Evolutionary conservation across 2,888 invertebrate genomes (phyloP).

Genomic region (Lydus trimaculatus): DNA sequence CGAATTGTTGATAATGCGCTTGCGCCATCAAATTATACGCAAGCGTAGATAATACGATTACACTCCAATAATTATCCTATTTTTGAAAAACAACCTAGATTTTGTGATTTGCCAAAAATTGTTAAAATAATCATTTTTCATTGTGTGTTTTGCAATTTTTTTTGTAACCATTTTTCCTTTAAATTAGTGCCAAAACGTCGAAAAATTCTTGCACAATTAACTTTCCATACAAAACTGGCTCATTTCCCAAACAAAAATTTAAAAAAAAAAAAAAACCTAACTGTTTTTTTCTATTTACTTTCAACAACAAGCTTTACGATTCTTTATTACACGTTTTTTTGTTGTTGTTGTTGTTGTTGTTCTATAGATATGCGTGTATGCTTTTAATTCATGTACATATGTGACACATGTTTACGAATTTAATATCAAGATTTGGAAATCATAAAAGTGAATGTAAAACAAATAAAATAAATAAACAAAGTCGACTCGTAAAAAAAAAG

Average conservation of each 20-base stretch:
- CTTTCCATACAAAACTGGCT: background rate
- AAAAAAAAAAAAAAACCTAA: too few relatives aligned
- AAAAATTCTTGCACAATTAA: background rate
- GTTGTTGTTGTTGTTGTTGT: background rate
- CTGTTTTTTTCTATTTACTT: too few relatives aligned
- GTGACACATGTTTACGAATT: conserved; percentile 34
- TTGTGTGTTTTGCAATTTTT: too few relatives aligned
- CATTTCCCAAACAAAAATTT: background rate
- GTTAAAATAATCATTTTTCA: too few relatives aligned
- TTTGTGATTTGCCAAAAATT: too few relatives aligned
- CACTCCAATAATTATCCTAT: too few relatives aligned
- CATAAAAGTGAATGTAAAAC: conserved; percentile 6
- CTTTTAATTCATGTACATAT: background rate
- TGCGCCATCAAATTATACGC: too few relatives aligned
- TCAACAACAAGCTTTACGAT: background rate
- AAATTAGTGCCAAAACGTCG: background rate
- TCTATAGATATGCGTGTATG: background rate
- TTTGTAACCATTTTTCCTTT: background rate
- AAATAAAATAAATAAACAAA: conserved; percentile 2
- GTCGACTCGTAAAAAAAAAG: background rate
- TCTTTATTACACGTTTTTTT: background rate
- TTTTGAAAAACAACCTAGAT: too few relatives aligned
- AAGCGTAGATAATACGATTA: too few relatives aligned
- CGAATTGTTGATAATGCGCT: too few relatives aligned
- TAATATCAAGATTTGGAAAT: conserved; percentile 37